Conservation (phyloP, 2,797 vertebrate genomes). For the Netta rufina region DNA sequence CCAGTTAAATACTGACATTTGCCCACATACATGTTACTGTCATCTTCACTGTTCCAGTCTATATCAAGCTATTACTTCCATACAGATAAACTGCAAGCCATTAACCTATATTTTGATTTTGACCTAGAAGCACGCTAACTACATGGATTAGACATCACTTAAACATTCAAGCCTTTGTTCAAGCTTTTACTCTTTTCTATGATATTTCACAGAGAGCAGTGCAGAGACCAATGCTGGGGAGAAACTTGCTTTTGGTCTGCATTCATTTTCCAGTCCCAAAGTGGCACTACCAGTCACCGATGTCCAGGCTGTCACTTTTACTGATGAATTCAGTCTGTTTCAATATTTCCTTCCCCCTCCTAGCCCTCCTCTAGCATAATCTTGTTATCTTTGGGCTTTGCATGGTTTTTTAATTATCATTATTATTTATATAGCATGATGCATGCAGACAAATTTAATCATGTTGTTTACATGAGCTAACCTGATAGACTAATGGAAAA, state of each 20-base stretch:
- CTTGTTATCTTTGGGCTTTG: neutral
- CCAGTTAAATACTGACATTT: neutral
- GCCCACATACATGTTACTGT: neutral
- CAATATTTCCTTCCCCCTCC: neutral
- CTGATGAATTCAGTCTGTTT: too few relatives aligned
- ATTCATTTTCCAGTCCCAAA: neutral
- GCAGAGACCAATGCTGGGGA: accelerated
- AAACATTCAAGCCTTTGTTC: neutral
- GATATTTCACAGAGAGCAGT: accelerated
- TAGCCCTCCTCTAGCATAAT: neutral
- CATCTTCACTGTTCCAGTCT: neutral
- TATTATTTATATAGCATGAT: constrained; percentile 29
- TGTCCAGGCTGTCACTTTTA: neutral
- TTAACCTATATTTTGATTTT: neutral
- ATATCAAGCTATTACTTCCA: neutral
- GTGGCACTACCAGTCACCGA: accelerated
- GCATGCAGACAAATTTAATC: constrained; percentile 27
- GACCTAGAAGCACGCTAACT: neutral
- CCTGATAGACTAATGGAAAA: constrained; percentile 44
- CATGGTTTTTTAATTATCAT: constrained; percentile 42
- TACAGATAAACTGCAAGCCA: neutral
- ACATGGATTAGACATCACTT: neutral
- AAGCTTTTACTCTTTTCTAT: neutral
- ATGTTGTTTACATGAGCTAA: constrained; percentile 43
- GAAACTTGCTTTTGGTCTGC: too few relatives aligned